A percentile compares a stretch with the other conserved stretches of the same genome.
These are phyloP conservation scores for Sula dactylatra DNA, from an alignment of 2,113 vertebrate genomes.

Conservation along the genomic window DNA sequence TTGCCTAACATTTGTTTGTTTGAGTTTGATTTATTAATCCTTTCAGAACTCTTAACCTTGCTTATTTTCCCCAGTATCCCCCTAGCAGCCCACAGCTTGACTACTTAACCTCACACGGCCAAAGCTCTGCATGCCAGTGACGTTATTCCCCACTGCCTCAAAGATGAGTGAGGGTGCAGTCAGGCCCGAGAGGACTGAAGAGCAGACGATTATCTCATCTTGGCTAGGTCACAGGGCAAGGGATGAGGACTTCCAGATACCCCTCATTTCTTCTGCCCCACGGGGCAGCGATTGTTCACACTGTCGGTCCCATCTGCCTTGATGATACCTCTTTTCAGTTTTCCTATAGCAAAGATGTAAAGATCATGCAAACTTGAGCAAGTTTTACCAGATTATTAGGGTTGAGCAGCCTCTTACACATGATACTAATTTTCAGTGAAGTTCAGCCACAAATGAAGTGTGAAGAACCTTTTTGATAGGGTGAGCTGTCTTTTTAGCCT, in stretches of 20 bases:
- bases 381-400: neutral
- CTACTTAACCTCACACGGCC: neutral
- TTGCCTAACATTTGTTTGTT: neutral
- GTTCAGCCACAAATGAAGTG: neutral
- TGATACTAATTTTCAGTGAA: neutral
- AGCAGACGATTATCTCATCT: neutral
- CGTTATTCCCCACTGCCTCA: neutral
- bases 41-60: neutral
- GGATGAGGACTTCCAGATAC: neutral
- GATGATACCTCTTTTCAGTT: neutral
- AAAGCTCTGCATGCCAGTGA: neutral
- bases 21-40: neutral
- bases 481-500: neutral
- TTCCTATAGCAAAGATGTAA: neutral
- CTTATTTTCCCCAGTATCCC: neutral
- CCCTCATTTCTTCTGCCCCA: neutral
- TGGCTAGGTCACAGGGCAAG: neutral
- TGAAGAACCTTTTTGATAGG: neutral
- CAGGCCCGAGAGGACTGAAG: neutral
- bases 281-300: neutral
- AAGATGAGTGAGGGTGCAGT: neutral
- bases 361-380: neutral
- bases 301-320: neutral
- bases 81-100: neutral
- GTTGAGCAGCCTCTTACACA: neutral